Base-by-base conservation (phyloP, 2,888 invertebrate genomes). In the Exocentrus adspersus region DNA sequence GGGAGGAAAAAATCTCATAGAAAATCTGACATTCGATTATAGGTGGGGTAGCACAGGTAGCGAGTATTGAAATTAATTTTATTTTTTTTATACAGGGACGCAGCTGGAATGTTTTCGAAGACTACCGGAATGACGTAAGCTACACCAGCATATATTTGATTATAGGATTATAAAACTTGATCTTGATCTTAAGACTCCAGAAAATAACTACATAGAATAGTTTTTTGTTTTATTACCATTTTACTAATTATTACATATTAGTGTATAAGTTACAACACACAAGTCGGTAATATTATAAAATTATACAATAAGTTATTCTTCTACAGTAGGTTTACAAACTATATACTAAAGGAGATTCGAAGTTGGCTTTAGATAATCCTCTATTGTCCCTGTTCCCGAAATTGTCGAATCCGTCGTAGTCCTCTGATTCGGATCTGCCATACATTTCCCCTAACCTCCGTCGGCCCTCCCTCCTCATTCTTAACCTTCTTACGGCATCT, bases 341-440 rank as follows among this genome's bases (percentile, higher is more conserved):
- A 75, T 73, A 79, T 53, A 79, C 77, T 65, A 78, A 59, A 1
- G 80, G 80, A 32, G 76, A 65, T 69, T 80, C 80, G 59, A 77
- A 80, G 59, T 73, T 73, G 6, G 71, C 68, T 45, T 69, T 69
- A 48, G 66, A 71, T 7, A 73, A 52, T 12, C 74, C 72, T 2
- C 64, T 54, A 17, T 51, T 30, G n/a, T 72, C 69, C 21, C 71
- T 46, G 52, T 53, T 62, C 21, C 56, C 42, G 62, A 65, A 28
- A 46, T 65, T 46, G 3, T 57, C 30, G 37, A 60, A 24, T 6
- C 54, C 69, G 51, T 67, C 60, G 54, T 67, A 54, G 46, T 65
- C 63, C 48, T 32, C 12, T 5, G 32, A 32, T 1, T 62, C 62
- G 6, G 62, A 56, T 42, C 48, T 64, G 14, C 78, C 78, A 62